phyloP scores from a whole-genome alignment of 2,797 vertebrate species.

The Danio jaintianensis region DNA sequence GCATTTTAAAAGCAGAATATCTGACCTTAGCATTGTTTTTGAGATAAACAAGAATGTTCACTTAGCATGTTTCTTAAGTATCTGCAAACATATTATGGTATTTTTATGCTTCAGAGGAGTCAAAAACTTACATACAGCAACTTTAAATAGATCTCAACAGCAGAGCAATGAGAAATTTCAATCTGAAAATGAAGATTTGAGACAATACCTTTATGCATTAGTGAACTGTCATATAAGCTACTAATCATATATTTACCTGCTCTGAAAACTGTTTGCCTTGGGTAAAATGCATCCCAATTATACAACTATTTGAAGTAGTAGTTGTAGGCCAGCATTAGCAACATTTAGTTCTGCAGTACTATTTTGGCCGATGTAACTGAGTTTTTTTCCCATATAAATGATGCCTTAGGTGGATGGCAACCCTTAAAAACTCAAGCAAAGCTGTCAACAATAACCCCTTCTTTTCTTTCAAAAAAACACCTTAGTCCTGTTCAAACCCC shows the following conservation, averaged over 20 bases:
- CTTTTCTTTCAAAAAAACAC: slow-evolving; percentile 41
- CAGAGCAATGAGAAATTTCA: neutral
- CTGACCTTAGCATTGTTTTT: no score
- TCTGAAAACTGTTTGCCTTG: slow-evolving; percentile 29
- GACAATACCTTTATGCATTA: neutral
- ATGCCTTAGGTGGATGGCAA: slow-evolving; percentile 38
- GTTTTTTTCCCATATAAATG: slow-evolving; percentile 15
- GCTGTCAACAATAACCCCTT: slow-evolving; percentile 47
- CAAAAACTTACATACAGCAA: no score
- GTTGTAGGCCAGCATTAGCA: slow-evolving; percentile 12
- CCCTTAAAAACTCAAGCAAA: slow-evolving; percentile 37
- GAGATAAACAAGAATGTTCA: no score
- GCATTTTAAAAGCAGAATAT: no score
- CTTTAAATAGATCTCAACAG: neutral
- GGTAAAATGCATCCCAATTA: slow-evolving; percentile 49
- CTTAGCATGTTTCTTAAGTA: no score
- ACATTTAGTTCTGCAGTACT: slow-evolving; percentile 6
- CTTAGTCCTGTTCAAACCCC: slow-evolving; percentile 43
- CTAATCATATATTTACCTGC: slow-evolving; percentile 43
- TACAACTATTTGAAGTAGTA: slow-evolving; percentile 33
- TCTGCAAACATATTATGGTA: no score
- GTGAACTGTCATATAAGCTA: neutral
- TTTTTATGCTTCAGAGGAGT: no score
- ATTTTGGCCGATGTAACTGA: slow-evolving; percentile 10
- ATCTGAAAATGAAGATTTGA: neutral